Evolutionary conservation across 2,113 vertebrate genomes (phyloP).

Genomic region (Progne subis): DNA sequence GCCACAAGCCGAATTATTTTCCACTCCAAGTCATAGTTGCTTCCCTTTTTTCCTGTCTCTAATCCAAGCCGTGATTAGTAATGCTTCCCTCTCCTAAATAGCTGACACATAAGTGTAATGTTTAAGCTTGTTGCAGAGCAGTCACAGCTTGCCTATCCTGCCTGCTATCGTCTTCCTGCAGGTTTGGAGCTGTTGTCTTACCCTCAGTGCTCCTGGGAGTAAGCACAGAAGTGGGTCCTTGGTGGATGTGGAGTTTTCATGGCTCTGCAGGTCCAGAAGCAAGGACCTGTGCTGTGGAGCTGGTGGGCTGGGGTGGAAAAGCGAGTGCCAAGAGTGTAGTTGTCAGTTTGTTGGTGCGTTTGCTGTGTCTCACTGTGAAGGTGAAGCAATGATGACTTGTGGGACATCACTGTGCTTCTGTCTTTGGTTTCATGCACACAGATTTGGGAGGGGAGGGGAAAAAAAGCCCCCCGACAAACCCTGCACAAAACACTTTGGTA

Average conservation of each 20-base stretch:
- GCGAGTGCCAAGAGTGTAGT: not conserved
- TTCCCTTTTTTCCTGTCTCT: not conserved
- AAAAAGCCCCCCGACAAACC: too few relatives aligned
- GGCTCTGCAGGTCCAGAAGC: not conserved
- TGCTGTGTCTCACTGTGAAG: not conserved
- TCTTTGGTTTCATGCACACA: not conserved
- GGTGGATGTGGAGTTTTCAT: not conserved
- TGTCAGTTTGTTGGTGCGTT: not conserved
- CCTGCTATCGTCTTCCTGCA: not conserved
- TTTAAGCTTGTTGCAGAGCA: not conserved
- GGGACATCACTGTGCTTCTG: not conserved
- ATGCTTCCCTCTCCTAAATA: not conserved
- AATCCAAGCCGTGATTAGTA: not conserved
- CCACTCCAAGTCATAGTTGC: not conserved
- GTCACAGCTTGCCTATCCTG: not conserved
- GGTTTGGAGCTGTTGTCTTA: not conserved
- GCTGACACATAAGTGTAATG: not conserved
- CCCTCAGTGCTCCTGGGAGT: not conserved
- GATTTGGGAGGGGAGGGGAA: not conserved
- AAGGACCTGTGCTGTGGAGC: not conserved
- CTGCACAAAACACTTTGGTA: not conserved
- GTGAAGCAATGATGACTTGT: not conserved
- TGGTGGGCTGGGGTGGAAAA: not conserved
- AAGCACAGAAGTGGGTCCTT: not conserved
- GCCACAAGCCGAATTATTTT: not conserved